phyloP scores from a whole-genome alignment of 2,113 vertebrate genomes.

The Capreolus pygargus region DNA sequence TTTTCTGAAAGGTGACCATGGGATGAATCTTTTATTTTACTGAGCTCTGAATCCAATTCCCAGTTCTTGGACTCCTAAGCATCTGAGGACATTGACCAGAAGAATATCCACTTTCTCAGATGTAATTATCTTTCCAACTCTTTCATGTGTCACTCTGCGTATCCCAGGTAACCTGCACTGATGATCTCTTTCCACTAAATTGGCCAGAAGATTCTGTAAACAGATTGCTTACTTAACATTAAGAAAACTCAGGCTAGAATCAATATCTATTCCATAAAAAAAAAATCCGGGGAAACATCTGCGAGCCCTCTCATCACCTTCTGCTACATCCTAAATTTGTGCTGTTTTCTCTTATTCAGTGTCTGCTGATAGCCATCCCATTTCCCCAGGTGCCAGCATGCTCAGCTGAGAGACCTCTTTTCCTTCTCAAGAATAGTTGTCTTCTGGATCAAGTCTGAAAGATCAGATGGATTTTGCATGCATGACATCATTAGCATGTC shows the following conservation, averaged over 20 bases:
- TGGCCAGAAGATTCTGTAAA: neutral
- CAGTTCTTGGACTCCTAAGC: conserved; percentile 7
- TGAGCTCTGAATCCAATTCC: neutral
- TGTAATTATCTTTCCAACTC: neutral
- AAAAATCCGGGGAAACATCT: neutral
- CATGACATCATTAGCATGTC: neutral
- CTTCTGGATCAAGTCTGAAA: neutral
- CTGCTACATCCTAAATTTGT: neutral
- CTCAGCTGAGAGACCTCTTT: neutral
- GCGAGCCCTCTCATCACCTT: neutral
- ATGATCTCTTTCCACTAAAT: neutral
- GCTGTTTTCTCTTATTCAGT: neutral
- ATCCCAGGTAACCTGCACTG: neutral
- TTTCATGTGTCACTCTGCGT: neutral
- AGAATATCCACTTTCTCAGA: neutral
- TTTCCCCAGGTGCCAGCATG: neutral
- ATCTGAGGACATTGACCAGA: neutral
- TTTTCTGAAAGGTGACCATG: neutral
- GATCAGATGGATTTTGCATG: neutral
- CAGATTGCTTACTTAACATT: neutral
- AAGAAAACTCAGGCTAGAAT: conserved; percentile 1
- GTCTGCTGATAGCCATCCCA: neutral
- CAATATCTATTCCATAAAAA: neutral
- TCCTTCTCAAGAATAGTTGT: neutral
- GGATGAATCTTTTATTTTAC: neutral